Conservation (phyloP, 2,113 vertebrate genomes). For the Thamnophis sirtalis region DNA sequence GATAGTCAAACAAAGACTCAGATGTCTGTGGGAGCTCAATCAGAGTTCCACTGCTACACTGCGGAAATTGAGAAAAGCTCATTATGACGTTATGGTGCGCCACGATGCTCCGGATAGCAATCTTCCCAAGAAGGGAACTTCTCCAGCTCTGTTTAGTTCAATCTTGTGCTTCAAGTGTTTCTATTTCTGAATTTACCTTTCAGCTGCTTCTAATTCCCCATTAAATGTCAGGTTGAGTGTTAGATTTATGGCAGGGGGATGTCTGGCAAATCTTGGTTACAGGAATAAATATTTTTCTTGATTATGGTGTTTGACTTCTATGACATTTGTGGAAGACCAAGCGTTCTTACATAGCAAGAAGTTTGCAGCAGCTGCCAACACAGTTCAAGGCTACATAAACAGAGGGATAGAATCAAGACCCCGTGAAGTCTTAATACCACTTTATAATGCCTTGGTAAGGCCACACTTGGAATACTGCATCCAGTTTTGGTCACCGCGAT, state of each 20-base stretch:
- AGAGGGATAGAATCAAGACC: too few species aligned
- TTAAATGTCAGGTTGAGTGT: slow-evolving; percentile 25
- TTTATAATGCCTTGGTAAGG: too few species aligned
- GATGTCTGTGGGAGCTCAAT: neutral
- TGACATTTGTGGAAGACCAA: neutral
- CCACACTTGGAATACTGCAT: too few species aligned
- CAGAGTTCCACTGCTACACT: neutral
- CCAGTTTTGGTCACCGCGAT: too few species aligned
- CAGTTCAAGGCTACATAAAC: too few species aligned
- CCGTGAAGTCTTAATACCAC: too few species aligned
- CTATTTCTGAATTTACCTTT: slow-evolving; percentile 35
- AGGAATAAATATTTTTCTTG: neutral
- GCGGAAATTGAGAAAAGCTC: neutral
- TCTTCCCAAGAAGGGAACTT: neutral
- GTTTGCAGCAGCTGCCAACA: too few species aligned
- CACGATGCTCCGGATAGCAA: fast-evolving
- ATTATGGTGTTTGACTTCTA: neutral
- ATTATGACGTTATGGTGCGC: neutral
- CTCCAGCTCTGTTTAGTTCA: slow-evolving; percentile 9
- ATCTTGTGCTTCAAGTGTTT: slow-evolving; percentile 37
- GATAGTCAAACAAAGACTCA: neutral
- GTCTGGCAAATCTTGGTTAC: slow-evolving; percentile 4
- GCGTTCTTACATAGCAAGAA: neutral
- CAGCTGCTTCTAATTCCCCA: slow-evolving; percentile 16
- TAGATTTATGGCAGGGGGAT: slow-evolving; percentile 31